phyloP scores from a whole-genome alignment of 53 echinoderm and acorn worm genomes.

The Zoroaster sp. region DNA sequence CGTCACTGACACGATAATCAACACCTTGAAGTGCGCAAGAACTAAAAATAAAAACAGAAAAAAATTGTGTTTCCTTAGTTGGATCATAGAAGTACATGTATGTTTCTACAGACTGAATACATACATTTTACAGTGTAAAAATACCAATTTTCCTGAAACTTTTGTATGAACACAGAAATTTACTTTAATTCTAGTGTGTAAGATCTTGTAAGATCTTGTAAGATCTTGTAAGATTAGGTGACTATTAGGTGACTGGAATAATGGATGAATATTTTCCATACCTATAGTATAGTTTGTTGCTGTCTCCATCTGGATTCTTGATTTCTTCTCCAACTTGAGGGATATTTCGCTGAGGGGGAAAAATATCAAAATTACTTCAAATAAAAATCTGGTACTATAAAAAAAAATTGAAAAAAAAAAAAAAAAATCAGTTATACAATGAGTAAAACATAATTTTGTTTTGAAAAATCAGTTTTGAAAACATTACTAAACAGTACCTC shows the following conservation, averaged over 20 bases:
- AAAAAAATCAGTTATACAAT: no score
- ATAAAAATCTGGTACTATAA: no score
- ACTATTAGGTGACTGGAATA: neutral
- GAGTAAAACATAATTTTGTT: no score
- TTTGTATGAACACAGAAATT: no score
- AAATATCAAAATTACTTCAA: neutral
- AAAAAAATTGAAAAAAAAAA: no score
- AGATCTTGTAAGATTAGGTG: neutral
- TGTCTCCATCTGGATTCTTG: slow-evolving; percentile 55
- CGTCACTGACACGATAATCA: slow-evolving; percentile 81
- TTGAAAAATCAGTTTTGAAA: no score
- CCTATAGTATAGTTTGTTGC: slow-evolving; percentile 68
- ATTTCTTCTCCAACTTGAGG: slow-evolving; percentile 69
- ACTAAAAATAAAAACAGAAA: no score
- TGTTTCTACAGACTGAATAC: neutral
- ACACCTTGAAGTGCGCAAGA: slow-evolving; percentile 67
- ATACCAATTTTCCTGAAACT: neutral
- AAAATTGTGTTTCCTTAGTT: no score
- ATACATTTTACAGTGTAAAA: neutral
- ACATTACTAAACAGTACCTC: no score
- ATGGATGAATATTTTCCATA: neutral
- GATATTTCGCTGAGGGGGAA: slow-evolving; percentile 62
- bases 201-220: no score
- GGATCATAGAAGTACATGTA: no score
- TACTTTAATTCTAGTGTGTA: no score